A percentile compares a stretch with the other conserved stretches of the same genome.
Conservation (phyloP, 30 jellyfish, hydroid and myxozoan genomes). For the Nemopilema nomurai region DNA sequence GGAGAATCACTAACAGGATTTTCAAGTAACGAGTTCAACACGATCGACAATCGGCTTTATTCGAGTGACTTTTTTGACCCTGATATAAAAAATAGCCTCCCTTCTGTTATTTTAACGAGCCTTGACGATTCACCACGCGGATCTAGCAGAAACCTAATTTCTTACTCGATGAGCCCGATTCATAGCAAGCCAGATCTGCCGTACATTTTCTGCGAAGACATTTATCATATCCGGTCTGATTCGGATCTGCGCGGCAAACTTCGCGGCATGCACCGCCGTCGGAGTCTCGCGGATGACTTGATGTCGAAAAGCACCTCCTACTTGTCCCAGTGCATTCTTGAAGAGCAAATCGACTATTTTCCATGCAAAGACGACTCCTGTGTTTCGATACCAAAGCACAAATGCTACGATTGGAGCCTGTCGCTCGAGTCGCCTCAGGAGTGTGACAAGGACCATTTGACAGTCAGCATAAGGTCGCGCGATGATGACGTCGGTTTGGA, state of each 20-base stretch:
- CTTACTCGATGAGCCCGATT: slow-evolving; percentile 33
- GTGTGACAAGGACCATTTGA: slow-evolving; percentile 44
- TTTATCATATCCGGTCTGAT: slow-evolving; percentile 56
- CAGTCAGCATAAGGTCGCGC: slow-evolving; percentile 54
- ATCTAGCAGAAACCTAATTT: background rate
- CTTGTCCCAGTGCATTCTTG: slow-evolving; percentile 21
- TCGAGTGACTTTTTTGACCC: background rate
- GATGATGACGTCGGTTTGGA: slow-evolving; percentile 7
- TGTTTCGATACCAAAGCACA: slow-evolving; percentile 23
- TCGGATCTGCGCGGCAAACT: slow-evolving; percentile 27
- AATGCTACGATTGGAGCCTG: slow-evolving; percentile 60
- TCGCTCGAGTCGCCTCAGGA: slow-evolving; percentile 42
- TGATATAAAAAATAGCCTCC: background rate
- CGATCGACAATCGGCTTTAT: background rate
- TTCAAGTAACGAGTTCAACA: background rate
- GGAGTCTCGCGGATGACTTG: background rate
- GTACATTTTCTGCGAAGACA: slow-evolving; percentile 29
- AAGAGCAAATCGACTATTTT: slow-evolving; percentile 35
- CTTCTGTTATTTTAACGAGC: background rate
- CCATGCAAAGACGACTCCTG: slow-evolving; percentile 48
- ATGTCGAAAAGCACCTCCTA: slow-evolving; percentile 46
- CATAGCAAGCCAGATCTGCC: slow-evolving; percentile 45
- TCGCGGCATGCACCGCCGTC: background rate
- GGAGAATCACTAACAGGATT: background rate
- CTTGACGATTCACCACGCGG: background rate